A percentile compares a stretch with the other conserved stretches of the same genome.
Conservation (phyloP, 2,888 invertebrate genomes). For the Limnephilus lunatus region DNA sequence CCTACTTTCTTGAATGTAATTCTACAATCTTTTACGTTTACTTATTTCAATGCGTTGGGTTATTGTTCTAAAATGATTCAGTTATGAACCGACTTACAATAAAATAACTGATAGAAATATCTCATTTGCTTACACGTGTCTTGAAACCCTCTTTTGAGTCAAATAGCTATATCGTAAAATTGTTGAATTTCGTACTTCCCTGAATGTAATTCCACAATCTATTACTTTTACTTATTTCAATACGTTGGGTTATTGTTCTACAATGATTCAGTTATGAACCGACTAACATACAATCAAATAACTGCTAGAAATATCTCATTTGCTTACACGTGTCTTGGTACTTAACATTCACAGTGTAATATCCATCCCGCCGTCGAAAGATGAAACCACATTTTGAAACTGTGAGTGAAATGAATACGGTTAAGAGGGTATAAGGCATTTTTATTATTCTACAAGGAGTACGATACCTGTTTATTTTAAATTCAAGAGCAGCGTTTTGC, state of each 20-base stretch:
- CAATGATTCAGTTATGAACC: no score
- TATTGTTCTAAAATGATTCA: not conserved
- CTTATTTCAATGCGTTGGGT: not conserved
- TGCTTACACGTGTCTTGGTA: constrained; percentile 39
- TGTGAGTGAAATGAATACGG: constrained; percentile 62
- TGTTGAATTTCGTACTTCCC: no score
- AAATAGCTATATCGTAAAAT: no score
- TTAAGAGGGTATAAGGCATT: constrained; percentile 52
- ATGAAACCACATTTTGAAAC: constrained; percentile 58
- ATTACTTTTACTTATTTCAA: no score
- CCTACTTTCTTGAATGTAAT: no score
- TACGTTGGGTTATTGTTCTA: no score
- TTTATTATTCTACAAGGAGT: constrained; percentile 63
- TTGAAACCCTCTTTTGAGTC: no score
- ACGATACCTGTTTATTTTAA: constrained; percentile 64
- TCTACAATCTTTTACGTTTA: no score
- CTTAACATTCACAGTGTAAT: constrained; percentile 42
- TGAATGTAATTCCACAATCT: no score
- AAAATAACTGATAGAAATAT: not conserved
- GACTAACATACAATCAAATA: no score
- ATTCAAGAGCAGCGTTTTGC: constrained; percentile 62
- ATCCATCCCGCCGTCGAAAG: constrained; percentile 23
- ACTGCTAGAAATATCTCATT: no score
- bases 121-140: constrained; percentile 40
- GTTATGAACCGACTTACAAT: not conserved